Base-by-base conservation (phyloP, 2,888 invertebrate genomes). In the Autographa gamma region DNA sequence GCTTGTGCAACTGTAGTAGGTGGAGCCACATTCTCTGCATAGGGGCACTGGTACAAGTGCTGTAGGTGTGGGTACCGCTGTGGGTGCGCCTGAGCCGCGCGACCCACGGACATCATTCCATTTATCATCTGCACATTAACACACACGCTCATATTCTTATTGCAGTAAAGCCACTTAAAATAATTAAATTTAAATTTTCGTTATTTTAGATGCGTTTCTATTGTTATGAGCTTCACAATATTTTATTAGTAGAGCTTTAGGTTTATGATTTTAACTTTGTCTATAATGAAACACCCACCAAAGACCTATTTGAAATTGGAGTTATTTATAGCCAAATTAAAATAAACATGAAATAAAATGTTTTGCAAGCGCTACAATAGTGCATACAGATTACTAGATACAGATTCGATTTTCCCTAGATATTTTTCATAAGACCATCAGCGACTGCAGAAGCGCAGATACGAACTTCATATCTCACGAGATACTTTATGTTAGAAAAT, bases 61-160 rank as follows among this genome's bases (percentile, higher is more conserved):
- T 76, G 80, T 87, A 83, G 88, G 89, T 89, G 91, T 91, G 86
- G 86, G 85, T 84, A 81, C 74, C 73, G 66, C 64, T 72, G 92
- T 92, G 90, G 93, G 92, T 88, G 92, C 91, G 92, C 92, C 91
- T 86, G 88, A 90, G 85, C 88, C 86, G 88, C 90, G 84, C 88
- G 67, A 76, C 82, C 81, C 77, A 74, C 74, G 83, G 76, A 81
- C 82, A 82, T 84, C 79, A 84, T 81, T 82, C 82, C 75, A 82
- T 84, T 83, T 82, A 84, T 80, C 82, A 81, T 80, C 72, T 72
- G 74, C 75, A 82, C 78, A 86, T 86, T 86, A 84, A 84, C 84
- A 84, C 77, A 82, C 81, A 72, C 78, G 70, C 66, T 66, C 66
- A 70, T 68, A 75, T 69, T 76, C 62, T 73, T 74, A 69, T 73